Evolutionary conservation across 1,140 invertebrate genomes (phyloP).

Genomic region (Caenorhabditis inopinata): DNA sequence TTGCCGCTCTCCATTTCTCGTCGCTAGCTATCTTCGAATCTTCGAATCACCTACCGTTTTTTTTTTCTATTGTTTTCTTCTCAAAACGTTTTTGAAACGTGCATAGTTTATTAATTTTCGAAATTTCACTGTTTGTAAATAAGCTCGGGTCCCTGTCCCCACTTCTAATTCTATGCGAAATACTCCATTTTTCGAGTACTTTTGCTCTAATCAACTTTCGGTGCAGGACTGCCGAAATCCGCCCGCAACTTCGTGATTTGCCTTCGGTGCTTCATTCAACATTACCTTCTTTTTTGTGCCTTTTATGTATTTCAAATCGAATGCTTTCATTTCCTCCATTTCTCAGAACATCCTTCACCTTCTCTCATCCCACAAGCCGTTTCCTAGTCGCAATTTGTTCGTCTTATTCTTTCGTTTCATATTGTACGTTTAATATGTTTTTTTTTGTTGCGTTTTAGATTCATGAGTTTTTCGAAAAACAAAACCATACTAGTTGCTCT

Average conservation of each 20-base stretch:
- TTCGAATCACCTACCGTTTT: too few relatives aligned
- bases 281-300: neutral
- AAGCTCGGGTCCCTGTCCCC: neutral
- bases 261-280: conserved; percentile 23
- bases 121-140: conserved; percentile 17
- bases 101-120: neutral
- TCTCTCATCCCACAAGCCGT: neutral
- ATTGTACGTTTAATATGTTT: neutral
- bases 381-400: conserved; percentile 22
- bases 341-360: conserved; percentile 7
- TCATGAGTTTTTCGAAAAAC: neutral
- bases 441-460: neutral
- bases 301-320: conserved; percentile 23
- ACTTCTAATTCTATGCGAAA: neutral
- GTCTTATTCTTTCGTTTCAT: too few relatives aligned
- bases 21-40: conserved; percentile 26
- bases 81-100: neutral
- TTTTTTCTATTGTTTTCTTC: too few relatives aligned
- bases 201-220: neutral
- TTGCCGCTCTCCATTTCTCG: conserved; percentile 35
- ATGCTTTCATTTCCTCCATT: conserved; percentile 22
- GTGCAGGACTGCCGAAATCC: conserved; percentile 7
- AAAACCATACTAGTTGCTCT: neutral
- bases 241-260: conserved; percentile 19
- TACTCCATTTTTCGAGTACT: conserved; percentile 21